Conservation (phyloP, 1,140 invertebrate genomes). For the Drosophila ananassae region DNA sequence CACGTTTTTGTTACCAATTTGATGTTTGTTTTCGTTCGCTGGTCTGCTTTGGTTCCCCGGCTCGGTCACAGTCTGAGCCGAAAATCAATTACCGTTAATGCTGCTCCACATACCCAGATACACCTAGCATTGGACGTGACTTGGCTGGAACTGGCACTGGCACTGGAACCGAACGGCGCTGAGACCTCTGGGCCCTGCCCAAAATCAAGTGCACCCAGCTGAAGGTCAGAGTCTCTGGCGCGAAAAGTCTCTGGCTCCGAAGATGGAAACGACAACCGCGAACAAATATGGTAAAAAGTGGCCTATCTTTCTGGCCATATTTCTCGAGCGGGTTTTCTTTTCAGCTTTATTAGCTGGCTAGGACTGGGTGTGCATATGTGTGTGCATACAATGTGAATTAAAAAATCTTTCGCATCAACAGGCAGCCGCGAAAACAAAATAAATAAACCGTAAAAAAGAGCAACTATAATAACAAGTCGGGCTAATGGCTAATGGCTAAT, state of each 20-base stretch:
- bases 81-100: conserved; percentile 77
- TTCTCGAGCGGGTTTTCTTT: not conserved
- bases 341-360: conserved; percentile 6
- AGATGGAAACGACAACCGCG: not conserved
- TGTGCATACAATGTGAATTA: not conserved
- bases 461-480: conserved; percentile 43
- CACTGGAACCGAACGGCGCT: conserved; percentile 29
- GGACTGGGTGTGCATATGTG: too few species aligned
- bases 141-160: conserved; percentile 57
- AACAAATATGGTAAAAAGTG: not conserved
- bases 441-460: conserved; percentile 21
- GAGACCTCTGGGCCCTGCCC: conserved; percentile 5
- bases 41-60: conserved; percentile 31
- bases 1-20: conserved; percentile 75
- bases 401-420: conserved; percentile 50
- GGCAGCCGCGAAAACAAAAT: conserved; percentile 15
- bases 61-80: conserved; percentile 46
- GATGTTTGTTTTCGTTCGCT: conserved; percentile 31
- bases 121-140: conserved; percentile 74
- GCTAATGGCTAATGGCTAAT: conserved; percentile 39
- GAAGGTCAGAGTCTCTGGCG: conserved; percentile 54
- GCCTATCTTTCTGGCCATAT: conserved; percentile 17
- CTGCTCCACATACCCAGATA: conserved; percentile 28
- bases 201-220: conserved; percentile 14
- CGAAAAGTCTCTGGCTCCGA: not conserved